These are phyloP conservation scores for Mungos mungo DNA, from an alignment of 2,113 vertebrate species.

Conservation along the genomic window DNA sequence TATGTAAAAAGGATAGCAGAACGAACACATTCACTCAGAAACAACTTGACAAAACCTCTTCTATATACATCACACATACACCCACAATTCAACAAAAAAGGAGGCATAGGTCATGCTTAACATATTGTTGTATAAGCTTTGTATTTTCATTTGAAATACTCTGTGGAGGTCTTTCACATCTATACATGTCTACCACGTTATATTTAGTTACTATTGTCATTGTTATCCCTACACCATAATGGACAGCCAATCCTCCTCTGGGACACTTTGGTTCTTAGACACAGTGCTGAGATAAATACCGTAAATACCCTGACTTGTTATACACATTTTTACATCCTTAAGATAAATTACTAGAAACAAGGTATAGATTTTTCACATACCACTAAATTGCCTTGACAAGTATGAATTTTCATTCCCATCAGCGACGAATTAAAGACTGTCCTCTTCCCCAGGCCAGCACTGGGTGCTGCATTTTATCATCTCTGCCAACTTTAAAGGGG, in stretches of 20 bases:
- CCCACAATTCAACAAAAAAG: not conserved
- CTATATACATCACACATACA: not conserved
- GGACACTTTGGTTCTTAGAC: not conserved
- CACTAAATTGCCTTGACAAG: not conserved
- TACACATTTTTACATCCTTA: not conserved
- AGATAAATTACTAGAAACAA: slow-evolving; percentile 31
- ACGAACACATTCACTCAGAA: not conserved
- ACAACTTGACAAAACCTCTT: not conserved
- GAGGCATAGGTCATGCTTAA: not conserved
- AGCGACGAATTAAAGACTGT: not conserved
- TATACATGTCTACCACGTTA: not conserved
- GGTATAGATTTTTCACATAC: not conserved
- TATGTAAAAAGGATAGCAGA: not conserved
- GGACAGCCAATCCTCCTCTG: not conserved
- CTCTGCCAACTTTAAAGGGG: not conserved
- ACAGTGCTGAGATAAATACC: not conserved
- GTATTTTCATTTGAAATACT: not conserved
- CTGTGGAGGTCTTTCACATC: not conserved
- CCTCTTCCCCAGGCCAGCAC: not conserved
- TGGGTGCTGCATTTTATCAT: not conserved
- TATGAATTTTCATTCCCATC: not conserved
- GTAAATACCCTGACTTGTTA: not conserved
- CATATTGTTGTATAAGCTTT: not conserved
- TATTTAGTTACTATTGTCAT: not conserved
- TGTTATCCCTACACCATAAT: not conserved